A percentile compares a stretch with the other conserved stretches of the same genome.
phyloP scores from a whole-genome alignment of 2,113 vertebrate genomes.

The Sminthopsis crassicaudata region DNA sequence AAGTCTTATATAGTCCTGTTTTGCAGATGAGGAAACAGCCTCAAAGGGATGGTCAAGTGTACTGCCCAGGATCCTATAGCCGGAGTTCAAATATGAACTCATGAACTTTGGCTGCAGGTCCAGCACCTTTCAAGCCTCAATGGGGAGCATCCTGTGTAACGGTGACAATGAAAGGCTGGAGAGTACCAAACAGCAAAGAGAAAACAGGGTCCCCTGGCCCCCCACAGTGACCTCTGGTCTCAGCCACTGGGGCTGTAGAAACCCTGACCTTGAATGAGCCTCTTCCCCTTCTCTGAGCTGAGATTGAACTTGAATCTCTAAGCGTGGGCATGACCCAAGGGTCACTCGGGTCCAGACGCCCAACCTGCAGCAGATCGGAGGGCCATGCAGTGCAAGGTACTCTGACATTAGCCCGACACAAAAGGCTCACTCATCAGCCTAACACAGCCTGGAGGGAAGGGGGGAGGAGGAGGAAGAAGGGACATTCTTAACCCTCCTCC shows the following conservation, averaged over 20 bases:
- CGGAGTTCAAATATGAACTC: too few species aligned
- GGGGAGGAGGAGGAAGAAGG: neutral
- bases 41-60: too few species aligned
- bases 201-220: neutral
- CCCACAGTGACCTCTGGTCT: neutral
- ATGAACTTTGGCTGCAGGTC: neutral
- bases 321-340: neutral
- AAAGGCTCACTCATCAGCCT: neutral
- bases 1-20: neutral
- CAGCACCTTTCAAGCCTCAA: neutral
- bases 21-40: neutral
- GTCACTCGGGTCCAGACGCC: neutral
- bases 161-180: neutral
- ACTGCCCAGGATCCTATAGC: too few species aligned
- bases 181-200: too few species aligned
- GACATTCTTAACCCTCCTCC: neutral
- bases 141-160: neutral
- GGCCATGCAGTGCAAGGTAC: accelerated
- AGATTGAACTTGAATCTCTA: neutral
- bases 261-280: neutral
- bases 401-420: neutral
- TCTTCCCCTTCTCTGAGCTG: neutral
- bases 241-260: neutral
- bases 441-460: neutral
- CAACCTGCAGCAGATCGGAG: too few species aligned